Base-by-base conservation (phyloP, 2,888 invertebrate species). In the Agrotis exclamationis region DNA sequence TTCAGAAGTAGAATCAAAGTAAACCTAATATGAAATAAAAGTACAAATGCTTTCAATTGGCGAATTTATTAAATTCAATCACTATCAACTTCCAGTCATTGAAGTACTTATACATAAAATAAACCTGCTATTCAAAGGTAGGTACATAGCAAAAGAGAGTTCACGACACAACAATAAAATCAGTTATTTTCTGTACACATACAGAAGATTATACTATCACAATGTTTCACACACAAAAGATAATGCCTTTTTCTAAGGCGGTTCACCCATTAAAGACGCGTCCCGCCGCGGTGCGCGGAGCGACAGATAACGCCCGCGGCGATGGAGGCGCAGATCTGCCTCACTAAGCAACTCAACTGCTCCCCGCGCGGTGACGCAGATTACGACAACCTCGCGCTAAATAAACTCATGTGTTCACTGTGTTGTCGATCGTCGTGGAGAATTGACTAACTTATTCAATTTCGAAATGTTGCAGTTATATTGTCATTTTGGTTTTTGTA, bases 31-130 rank as follows among this genome's bases (percentile, higher is more conserved):
- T 60, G 71, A 90, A 94, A 93, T 92, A 88, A 95, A 94, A 95
- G 89, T 80, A 88, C 63, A 57, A 68, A 64, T 80, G 81, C 79
- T 89, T 91, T 92, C 86, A 88, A 90, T 92, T 93, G 91, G 94
- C 91, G 96, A 96, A 96, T 96, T 96, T 96, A 96, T 96, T 96
- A 94, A 95, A 95, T 96, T 96, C 96, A 95, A 95, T 96, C 93
- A 93, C 95, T 92, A 91, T 91, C 82, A 90, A 94, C 95, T 95
- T 94, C 94, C 92, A 94, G 93, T 93, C 93, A 93, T 94, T 92
- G 95, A 95, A 95, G 93, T 94, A 94, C 90, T 92, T 93, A 39
- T 39, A 93, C 85, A 91, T 86, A 93, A 93, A 93, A 93, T 93
- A 92, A 93, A 93, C 87, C 90, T 92, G 91, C 89, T 90, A 89